Base-by-base conservation (phyloP, 2,888 invertebrate species). In the Megaustenia siamemsis region DNA sequence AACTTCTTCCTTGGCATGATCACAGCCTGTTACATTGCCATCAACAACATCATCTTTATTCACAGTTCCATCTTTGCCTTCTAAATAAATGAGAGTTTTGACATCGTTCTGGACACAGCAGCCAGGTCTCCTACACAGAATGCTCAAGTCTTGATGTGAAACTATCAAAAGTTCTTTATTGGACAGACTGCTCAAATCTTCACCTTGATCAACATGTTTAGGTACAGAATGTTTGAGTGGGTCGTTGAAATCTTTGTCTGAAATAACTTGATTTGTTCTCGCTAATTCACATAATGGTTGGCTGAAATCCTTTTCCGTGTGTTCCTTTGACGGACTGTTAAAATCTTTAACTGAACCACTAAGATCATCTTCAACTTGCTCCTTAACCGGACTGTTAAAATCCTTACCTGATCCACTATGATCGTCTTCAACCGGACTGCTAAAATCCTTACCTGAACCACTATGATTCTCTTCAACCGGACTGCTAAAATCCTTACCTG, bases 111-210 rank as follows among this genome's bases (percentile, higher is more conserved):
- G 2, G 1, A 60, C 18, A 21, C 45, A 32, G 28, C 40, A 66
- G 68, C 32, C 32, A 21, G 28, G 28, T 21, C 71, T 49, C 28
- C 49, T 38, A 66, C 66, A 79, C 1, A 60, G 15, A 10, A 28
- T 56, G 32, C 56, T 78, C 40, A 60, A 56, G 63, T 78, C 78
- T 40, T 63, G 24, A 63, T 78, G 40, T 3, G 76, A 76, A 49
- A 32, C 69, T 28, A n/a, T n/a, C n/a, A n/a, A n/a, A n/a, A n/a
- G n/a, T n/a, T n/a, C n/a, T n/a, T n/a, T n/a, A n/a, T n/a, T n/a
- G n/a, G n/a, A n/a, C n/a, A n/a, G n/a, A n/a, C n/a, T n/a, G n/a
- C n/a, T n/a, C n/a, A n/a, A n/a, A n/a, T n/a, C n/a, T n/a, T n/a
- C n/a, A n/a, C n/a, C n/a, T n/a, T n/a, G n/a, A n/a, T n/a, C n/a